A percentile compares a stretch with the other conserved stretches of the same genome.
Conservation (phyloP, 2,113 vertebrate genomes). For the Caracal caracal region DNA sequence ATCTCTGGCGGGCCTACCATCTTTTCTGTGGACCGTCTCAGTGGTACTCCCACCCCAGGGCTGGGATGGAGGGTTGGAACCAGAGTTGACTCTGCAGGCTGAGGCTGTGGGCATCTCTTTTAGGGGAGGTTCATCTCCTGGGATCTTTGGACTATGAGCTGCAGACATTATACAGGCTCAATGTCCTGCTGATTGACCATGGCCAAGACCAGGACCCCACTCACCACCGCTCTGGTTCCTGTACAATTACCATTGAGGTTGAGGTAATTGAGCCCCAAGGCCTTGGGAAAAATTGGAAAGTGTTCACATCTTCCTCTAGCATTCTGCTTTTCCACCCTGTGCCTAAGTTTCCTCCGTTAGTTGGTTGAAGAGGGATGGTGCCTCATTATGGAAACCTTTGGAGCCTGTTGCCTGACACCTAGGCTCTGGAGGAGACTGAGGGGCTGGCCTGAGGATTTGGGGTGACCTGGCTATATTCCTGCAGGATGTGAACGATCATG, state of each 20-base stretch:
- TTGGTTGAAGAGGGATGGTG: background rate
- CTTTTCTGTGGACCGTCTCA: slow-evolving; percentile 82
- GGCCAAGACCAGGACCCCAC: slow-evolving; percentile 74
- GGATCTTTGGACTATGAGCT: slow-evolving; percentile 79
- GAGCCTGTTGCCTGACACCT: background rate
- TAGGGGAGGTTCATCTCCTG: slow-evolving; percentile 77
- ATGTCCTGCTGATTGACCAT: slow-evolving; percentile 80
- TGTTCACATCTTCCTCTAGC: background rate
- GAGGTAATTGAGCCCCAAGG: slow-evolving; percentile 76
- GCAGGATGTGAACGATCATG: slow-evolving; percentile 83
- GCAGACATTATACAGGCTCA: slow-evolving; percentile 72
- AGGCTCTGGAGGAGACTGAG: background rate
- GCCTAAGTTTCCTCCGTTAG: background rate
- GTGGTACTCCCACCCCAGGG: slow-evolving; percentile 65
- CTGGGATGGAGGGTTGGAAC: background rate
- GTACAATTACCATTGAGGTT: slow-evolving; percentile 78
- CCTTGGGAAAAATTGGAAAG: background rate
- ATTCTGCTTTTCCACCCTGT: background rate
- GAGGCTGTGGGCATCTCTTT: background rate
- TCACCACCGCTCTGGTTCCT: slow-evolving; percentile 65
- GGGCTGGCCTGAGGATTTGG: background rate
- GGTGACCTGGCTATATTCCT: background rate
- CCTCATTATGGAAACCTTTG: background rate
- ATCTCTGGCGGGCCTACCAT: slow-evolving; percentile 47
- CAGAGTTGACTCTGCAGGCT: background rate